Evolutionary conservation across 2,888 invertebrate genomes (phyloP), one percentile per base, ranked within the genome.

Genomic region (Dryocosmus kuriphilus): DNA sequence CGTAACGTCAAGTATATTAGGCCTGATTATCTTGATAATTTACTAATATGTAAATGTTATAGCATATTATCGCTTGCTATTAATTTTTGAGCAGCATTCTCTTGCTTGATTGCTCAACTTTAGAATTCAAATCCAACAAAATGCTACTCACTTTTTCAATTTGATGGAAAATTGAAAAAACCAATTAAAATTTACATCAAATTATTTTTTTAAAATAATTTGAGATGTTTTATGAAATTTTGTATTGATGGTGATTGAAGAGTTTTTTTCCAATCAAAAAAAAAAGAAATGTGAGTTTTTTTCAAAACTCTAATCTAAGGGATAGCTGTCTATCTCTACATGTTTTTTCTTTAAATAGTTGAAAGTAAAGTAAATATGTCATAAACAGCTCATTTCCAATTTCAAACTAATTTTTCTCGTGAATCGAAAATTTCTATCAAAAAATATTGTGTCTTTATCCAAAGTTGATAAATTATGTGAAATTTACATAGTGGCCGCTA

Each of bases 1-100:
- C 83, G 83, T 87, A 90, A 90, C 90, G 87, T 88, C 89, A 90
- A 90, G 89, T 89, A 90, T 89, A 90, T 90, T 90, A 90, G 90
- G 90, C 90, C 90, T 86, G 89, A 90, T 88, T 86, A 89, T 88
- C 88, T 89, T 86, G 85, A 87, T 87, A 85, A 87, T 86, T 84
- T 83, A 84, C 80, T 85, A 81, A 85, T 82, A 82, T 63, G 38
- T 75, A 67, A 63, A 74, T 46, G 16, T 82, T 80, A 79, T 83
- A 84, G 65, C 76, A n/a, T 77, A 61, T 76, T 67, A 75, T 78
- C 74, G 65, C 63, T 79, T 77, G 55, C 77, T 19, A 35, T 51
- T 74, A 78, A 76, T 77, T 32, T 61, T 61, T 32, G 2, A 80
- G 78, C 73, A 78, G 46, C 74, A 77, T 57, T 78, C 63, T 65